Conservation (phyloP, 2,888 invertebrate genomes). For the Diarsia dahlii region DNA sequence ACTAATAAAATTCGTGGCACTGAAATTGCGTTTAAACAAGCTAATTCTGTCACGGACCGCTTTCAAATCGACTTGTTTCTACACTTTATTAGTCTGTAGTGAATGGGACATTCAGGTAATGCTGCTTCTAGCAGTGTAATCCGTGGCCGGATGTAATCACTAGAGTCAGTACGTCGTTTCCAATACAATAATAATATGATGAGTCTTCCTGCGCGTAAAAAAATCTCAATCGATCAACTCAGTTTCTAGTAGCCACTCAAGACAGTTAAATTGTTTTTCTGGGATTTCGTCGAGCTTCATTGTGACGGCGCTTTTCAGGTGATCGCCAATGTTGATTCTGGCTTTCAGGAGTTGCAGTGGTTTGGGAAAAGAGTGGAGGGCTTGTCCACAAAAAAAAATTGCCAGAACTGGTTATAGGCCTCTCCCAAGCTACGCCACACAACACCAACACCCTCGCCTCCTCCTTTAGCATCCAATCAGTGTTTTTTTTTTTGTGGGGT, state of each 20-base stretch:
- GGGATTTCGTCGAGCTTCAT: too few species aligned
- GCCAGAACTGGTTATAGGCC: too few species aligned
- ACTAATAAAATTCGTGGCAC: not conserved
- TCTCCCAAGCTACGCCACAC: not conserved
- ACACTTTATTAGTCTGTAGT: not conserved
- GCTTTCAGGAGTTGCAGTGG: too few species aligned
- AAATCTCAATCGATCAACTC: not conserved
- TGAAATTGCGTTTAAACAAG: not conserved
- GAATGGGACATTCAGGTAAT: not conserved
- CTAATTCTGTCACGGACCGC: not conserved
- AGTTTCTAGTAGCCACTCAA: not conserved
- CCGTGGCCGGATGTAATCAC: not conserved
- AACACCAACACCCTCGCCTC: not conserved
- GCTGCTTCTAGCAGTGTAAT: not conserved
- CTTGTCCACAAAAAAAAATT: too few species aligned
- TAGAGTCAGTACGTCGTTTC: not conserved
- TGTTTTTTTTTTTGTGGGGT: too few species aligned
- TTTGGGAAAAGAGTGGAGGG: too few species aligned
- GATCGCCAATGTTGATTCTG: too few species aligned
- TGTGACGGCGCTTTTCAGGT: too few species aligned
- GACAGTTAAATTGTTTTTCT: too few species aligned
- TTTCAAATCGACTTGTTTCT: not conserved
- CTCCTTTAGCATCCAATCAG: not conserved
- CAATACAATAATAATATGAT: not conserved
- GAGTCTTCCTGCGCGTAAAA: not conserved